Conservation (phyloP, 1,140 invertebrate species). For the Stegodyphus mimosarum region DNA sequence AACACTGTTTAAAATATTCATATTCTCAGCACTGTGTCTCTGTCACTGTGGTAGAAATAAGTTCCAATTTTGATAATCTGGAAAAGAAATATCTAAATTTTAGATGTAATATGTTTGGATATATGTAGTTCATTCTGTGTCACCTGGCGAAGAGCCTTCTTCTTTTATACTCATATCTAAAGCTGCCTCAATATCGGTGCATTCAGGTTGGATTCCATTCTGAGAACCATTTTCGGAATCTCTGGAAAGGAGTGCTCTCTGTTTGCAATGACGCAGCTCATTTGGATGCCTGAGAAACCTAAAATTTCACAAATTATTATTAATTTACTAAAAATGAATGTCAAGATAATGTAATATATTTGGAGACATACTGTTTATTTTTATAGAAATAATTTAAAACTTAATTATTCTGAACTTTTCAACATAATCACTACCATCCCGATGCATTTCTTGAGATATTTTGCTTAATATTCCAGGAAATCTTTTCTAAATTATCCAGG, state of each 20-base stretch:
- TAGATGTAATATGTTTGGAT: not conserved
- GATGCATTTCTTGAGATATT: no score
- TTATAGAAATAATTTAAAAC: no score
- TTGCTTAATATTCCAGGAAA: no score
- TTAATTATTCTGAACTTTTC: no score
- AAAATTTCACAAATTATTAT: not conserved
- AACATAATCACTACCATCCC: no score
- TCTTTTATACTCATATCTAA: slow-evolving; percentile 61
- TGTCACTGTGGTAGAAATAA: not conserved
- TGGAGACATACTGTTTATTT: no score
- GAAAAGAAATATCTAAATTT: no score
- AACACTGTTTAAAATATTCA: not conserved
- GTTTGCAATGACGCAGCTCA: slow-evolving; percentile 62
- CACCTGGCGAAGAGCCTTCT: slow-evolving; percentile 47
- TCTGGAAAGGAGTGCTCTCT: slow-evolving; percentile 50
- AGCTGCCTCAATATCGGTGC: slow-evolving; percentile 36
- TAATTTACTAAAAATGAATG: not conserved
- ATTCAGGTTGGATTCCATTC: slow-evolving; percentile 7
- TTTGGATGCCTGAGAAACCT: slow-evolving; percentile 62
- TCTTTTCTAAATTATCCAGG: no score
- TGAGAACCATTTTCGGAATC: slow-evolving; percentile 18
- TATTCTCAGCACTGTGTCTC: not conserved
- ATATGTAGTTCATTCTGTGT: slow-evolving; percentile 10
- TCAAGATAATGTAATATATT: no score
- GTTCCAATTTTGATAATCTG: no score